phyloP scores from a whole-genome alignment of 2,113 vertebrate genomes.

The Martes martes region DNA sequence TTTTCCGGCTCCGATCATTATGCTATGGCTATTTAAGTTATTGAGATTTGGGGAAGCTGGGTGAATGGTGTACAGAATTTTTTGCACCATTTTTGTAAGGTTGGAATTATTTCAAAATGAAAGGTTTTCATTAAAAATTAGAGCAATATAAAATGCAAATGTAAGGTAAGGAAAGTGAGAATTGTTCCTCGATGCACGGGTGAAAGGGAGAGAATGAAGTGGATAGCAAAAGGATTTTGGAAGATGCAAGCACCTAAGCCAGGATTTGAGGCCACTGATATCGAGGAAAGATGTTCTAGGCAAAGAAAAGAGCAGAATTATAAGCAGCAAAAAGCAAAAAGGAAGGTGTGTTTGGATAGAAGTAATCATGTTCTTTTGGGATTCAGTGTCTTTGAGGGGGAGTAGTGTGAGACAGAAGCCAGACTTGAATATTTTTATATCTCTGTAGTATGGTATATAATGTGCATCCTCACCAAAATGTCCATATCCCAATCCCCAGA shows the following conservation, averaged over 20 bases:
- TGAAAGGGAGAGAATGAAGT: not conserved
- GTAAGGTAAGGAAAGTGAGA: not conserved
- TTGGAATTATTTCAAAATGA: conserved; percentile 9
- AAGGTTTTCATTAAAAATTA: not conserved
- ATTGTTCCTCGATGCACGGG: not conserved
- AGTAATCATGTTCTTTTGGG: not conserved
- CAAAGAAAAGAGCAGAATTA: not conserved
- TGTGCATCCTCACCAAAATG: not conserved
- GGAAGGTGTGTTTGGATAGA: not conserved
- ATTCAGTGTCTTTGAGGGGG: not conserved
- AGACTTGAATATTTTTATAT: not conserved
- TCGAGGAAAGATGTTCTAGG: not conserved
- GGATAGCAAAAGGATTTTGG: not conserved
- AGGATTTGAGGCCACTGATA: not conserved
- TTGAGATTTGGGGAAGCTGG: not conserved
- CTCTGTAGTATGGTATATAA: not conserved
- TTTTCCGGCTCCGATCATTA: not conserved
- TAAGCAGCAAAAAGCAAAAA: not conserved
- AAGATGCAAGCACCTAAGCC: not conserved
- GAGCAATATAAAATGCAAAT: not conserved
- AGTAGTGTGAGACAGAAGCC: not conserved
- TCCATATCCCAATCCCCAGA: not conserved
- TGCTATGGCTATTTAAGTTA: not conserved
- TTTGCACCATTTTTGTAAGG: not conserved
- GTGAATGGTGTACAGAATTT: not conserved